Percentiles rank a stretch among this genome's conserved stretches.
Evolutionary conservation across 2,888 invertebrate genomes (phyloP).

Genomic region (Tetranychus truncatus): DNA sequence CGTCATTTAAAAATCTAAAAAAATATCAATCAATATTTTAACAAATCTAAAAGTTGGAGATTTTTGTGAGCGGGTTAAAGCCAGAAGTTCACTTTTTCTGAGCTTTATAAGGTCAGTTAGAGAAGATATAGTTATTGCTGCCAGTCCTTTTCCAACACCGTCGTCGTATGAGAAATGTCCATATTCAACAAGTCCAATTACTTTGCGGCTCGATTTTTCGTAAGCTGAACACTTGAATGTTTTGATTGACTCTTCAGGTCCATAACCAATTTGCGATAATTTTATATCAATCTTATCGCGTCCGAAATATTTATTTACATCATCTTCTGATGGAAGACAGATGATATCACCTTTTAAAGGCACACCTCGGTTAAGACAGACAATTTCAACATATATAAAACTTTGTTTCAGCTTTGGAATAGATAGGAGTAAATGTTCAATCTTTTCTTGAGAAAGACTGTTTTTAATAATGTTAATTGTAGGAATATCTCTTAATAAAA

Average conservation of each 20-base stretch:
- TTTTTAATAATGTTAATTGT: background rate
- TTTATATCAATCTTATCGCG: background rate
- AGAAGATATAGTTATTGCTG: background rate
- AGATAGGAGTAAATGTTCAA: background rate
- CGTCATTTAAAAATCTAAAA: background rate
- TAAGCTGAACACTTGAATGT: background rate
- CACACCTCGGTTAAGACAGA: slow-evolving; percentile 10
- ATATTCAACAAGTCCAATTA: slow-evolving; percentile 20
- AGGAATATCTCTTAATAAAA: background rate
- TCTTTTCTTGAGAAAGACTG: background rate
- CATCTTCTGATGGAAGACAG: slow-evolving; percentile 13
- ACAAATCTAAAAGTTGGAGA: background rate
- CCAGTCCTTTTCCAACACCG: slow-evolving; percentile 20
- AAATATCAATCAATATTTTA: background rate
- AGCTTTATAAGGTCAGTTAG: background rate
- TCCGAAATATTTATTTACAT: background rate
- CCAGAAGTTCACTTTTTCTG: background rate
- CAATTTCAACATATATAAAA: slow-evolving; percentile 15
- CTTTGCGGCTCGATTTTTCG: slow-evolving; percentile 7
- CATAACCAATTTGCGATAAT: background rate
- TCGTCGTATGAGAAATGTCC: slow-evolving; percentile 16
- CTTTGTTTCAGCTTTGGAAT: background rate
- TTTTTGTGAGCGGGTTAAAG: background rate
- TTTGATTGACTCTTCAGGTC: background rate
- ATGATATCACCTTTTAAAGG: slow-evolving; percentile 15